phyloP scores from a whole-genome alignment of 2,888 invertebrate species.

The Aelia acuminata region DNA sequence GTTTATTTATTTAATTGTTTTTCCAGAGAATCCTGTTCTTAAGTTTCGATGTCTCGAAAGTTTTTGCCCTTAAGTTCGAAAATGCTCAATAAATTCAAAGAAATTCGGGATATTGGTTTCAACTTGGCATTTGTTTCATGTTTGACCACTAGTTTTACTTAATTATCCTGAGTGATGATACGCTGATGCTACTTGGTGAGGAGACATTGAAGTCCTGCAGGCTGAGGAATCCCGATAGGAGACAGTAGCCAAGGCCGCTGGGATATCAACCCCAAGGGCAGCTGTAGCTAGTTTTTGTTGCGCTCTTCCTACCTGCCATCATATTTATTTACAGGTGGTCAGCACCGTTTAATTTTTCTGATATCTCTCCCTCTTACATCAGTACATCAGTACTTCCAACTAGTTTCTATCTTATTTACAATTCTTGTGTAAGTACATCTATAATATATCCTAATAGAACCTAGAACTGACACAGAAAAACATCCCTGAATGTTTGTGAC shows the following conservation, averaged over 20 bases:
- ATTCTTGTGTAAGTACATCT: no score
- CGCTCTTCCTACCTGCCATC: conserved; percentile 32
- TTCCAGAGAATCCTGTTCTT: no score
- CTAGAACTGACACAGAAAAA: no score
- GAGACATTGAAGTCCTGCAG: not conserved
- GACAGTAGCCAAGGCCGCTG: not conserved
- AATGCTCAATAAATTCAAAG: no score
- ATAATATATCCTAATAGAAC: no score
- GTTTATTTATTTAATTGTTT: no score
- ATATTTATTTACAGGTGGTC: not conserved
- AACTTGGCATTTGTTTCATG: no score
- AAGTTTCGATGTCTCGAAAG: no score
- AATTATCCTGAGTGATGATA: not conserved
- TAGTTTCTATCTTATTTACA: no score
- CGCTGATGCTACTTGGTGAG: not conserved
- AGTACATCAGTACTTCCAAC: not conserved
- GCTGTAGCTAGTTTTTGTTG: conserved; percentile 6
- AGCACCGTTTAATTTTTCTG: not conserved
- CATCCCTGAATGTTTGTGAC: no score
- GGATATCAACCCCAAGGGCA: conserved; percentile 39
- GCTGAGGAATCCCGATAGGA: not conserved
- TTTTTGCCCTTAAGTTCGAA: no score
- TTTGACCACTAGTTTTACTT: not conserved
- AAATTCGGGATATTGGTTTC: no score
- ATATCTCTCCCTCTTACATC: not conserved